Conservation (phyloP, 2,797 vertebrate species). For the Aplochiton taeniatus region DNA sequence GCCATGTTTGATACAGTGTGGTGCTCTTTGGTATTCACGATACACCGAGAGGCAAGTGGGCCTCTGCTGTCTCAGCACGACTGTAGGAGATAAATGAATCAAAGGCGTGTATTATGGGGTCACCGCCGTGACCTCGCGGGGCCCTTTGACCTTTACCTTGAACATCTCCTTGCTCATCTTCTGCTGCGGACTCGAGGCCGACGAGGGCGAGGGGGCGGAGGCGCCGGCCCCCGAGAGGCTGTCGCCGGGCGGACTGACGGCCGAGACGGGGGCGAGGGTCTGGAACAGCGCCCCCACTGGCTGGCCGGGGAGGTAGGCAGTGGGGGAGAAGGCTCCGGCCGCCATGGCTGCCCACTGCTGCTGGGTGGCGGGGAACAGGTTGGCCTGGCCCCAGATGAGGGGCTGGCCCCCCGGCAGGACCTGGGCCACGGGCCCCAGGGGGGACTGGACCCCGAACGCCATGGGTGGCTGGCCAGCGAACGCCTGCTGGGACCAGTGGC, state of each 20-base stretch:
- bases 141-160: slow-evolving; percentile 52
- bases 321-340: slow-evolving; percentile 91
- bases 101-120: too few species aligned
- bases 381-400: slow-evolving; percentile 94
- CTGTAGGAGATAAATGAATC: too few species aligned
- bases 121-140: too few species aligned
- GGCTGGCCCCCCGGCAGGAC: slow-evolving; percentile 95
- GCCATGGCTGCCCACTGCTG: slow-evolving; percentile 96
- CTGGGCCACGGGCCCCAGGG: slow-evolving; percentile 85
- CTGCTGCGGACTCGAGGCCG: slow-evolving; percentile 90
- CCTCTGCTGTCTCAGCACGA: background rate
- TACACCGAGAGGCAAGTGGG: too few species aligned
- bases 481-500: slow-evolving; percentile 96
- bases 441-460: slow-evolving; percentile 92
- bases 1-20: too few species aligned
- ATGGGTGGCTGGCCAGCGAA: slow-evolving; percentile 88
- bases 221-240: slow-evolving; percentile 80
- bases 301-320: slow-evolving; percentile 98
- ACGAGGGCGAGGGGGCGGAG: slow-evolving; percentile 71
- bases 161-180: slow-evolving; percentile 87
- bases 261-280: slow-evolving; percentile 94
- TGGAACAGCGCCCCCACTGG: slow-evolving; percentile 89
- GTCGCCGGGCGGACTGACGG: slow-evolving; percentile 83
- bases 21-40: too few species aligned
- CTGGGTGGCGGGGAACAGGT: slow-evolving; percentile 93